phyloP scores from a whole-genome alignment of 2,888 invertebrate species.

The Apeira syringaria region DNA sequence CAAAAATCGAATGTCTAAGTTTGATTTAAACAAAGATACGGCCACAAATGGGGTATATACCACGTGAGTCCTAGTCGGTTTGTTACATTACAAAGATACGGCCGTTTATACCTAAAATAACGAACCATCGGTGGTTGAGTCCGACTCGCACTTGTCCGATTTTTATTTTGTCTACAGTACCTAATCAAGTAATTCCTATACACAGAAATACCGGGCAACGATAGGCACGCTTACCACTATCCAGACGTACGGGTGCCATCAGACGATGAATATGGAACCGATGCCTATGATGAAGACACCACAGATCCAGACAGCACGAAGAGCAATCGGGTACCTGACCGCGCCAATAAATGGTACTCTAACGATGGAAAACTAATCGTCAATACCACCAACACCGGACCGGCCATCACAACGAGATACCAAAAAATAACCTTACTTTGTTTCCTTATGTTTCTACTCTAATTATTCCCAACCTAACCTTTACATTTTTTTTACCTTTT shows the following conservation, averaged over 20 bases:
- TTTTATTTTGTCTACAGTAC: too few species aligned
- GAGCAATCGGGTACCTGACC: conserved; percentile 73
- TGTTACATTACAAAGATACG: too few species aligned
- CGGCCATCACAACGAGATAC: conserved; percentile 30
- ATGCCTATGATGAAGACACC: conserved; percentile 66
- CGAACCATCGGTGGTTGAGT: too few species aligned
- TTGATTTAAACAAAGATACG: too few species aligned
- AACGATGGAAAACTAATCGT: conserved; percentile 66
- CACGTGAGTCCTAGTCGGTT: too few species aligned
- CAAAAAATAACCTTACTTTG: conserved; percentile 22
- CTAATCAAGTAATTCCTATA: conserved; percentile 4
- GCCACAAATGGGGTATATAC: too few species aligned
- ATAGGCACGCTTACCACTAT: conserved; percentile 71
- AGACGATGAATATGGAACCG: conserved; percentile 73
- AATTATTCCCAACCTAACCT: conserved; percentile 25
- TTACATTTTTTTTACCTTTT: conserved; percentile 22
- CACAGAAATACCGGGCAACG: conserved; percentile 78
- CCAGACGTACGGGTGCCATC: conserved; percentile 64
- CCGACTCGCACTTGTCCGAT: too few species aligned
- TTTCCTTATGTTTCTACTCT: conserved; percentile 31
- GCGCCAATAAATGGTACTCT: conserved; percentile 79
- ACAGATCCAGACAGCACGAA: conserved; percentile 57
- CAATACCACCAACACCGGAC: conserved; percentile 46
- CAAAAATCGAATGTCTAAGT: too few species aligned
- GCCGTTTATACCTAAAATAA: too few species aligned